Conservation (phyloP, 2,888 invertebrate species). For the Neoascia interrupta region DNA sequence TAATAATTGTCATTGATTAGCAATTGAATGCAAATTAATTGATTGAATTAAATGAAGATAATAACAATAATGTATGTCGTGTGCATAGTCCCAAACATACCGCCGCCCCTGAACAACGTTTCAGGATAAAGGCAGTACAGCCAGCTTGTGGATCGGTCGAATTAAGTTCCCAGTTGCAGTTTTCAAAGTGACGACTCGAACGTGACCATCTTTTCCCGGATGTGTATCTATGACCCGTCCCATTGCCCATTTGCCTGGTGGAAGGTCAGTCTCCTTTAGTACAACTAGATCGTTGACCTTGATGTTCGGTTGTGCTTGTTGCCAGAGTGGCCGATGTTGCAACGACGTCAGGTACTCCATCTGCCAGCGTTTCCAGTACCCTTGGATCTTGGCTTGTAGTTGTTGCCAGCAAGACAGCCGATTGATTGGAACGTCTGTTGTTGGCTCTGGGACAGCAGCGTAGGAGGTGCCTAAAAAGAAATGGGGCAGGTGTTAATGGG, state of each 20-base stretch:
- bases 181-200: constrained; percentile 12
- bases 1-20: no score
- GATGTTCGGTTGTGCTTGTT: no score
- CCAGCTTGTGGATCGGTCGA: not conserved
- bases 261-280: not conserved
- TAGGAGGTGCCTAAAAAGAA: no score
- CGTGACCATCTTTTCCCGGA: constrained; percentile 5
- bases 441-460: not conserved
- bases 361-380: not conserved
- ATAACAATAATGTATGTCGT: no score
- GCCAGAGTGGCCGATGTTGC: constrained; percentile 2
- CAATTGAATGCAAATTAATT: no score
- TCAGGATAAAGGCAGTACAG: not conserved
- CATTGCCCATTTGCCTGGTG: constrained; percentile 15
- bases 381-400: not conserved
- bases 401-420: constrained; percentile 1
- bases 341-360: not conserved
- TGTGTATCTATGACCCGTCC: constrained; percentile 6
- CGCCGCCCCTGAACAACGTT: not conserved
- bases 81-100: not conserved
- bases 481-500: constrained; percentile 1
- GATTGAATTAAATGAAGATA: no score
- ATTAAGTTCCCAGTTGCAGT: no score
- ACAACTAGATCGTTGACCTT: constrained; percentile 1
- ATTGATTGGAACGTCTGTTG: not conserved